Percentiles rank a stretch among this genome's conserved stretches.
Evolutionary conservation across 2,888 invertebrate species (phyloP).

Genomic region (Drosophila peninsularis): DNA sequence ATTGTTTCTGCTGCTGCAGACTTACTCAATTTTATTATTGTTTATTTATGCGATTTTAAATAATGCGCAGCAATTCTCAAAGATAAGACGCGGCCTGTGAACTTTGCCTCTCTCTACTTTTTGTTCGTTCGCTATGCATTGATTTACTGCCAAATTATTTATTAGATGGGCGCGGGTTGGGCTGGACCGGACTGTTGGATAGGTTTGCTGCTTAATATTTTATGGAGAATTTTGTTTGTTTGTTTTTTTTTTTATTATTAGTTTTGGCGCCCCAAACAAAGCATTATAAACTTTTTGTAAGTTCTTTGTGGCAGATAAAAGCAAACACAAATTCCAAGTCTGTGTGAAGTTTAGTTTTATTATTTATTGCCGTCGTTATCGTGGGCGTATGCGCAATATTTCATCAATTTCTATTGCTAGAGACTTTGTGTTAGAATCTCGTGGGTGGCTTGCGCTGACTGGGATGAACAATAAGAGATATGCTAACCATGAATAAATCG

Average conservation of each 20-base stretch:
- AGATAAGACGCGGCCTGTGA: constrained; percentile 68
- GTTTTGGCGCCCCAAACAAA: constrained; percentile 52
- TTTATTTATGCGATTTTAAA: constrained; percentile 82
- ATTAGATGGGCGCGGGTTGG: constrained; percentile 47
- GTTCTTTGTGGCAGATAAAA: constrained; percentile 65
- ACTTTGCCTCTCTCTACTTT: constrained; percentile 36
- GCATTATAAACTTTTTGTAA: constrained; percentile 36
- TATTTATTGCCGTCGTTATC: constrained; percentile 54
- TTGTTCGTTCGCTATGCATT: constrained; percentile 33
- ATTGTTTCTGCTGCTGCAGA: constrained; percentile 40
- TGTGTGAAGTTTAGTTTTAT: constrained; percentile 56
- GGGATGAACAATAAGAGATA: constrained; percentile 28
- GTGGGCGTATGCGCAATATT: constrained; percentile 78
- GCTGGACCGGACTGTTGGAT: constrained; percentile 13
- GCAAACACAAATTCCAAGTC: constrained; percentile 55
- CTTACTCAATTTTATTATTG: constrained; percentile 77
- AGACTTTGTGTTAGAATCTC: constrained; percentile 24
- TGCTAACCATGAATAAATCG: constrained; percentile 5
- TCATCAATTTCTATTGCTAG: constrained; percentile 48
- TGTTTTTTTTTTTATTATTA: constrained; percentile 22
- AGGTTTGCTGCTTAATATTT: constrained; percentile 35
- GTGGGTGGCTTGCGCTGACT: constrained; percentile 44
- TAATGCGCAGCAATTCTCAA: constrained; percentile 72
- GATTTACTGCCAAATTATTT: constrained; percentile 76
- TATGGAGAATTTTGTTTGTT: constrained; percentile 41